Percentiles rank a stretch among this genome's conserved stretches.
These are phyloP conservation scores for Parnassius smintheus DNA, from an alignment of 2,888 invertebrate species.

Conservation along the genomic window DNA sequence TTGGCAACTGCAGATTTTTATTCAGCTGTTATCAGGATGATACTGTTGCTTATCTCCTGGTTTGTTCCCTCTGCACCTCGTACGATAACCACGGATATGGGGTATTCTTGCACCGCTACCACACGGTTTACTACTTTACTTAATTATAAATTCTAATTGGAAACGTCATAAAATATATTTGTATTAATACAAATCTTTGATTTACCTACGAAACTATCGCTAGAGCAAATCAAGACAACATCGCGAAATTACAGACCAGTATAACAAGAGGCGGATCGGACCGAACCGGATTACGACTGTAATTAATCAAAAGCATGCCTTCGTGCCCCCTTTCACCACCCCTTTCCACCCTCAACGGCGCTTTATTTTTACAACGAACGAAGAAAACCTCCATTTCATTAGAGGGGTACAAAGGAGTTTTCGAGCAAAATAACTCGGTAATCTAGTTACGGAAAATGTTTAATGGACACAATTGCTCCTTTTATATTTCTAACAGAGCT, in stretches of 20 bases:
- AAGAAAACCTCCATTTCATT: constrained; percentile 18
- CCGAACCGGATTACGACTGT: constrained; percentile 4
- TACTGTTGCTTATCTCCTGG: no score
- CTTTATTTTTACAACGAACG: constrained; percentile 7
- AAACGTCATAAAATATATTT: no score
- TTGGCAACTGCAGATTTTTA: no score
- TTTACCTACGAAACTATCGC: background rate
- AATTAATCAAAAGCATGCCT: constrained; percentile 13
- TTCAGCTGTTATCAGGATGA: no score
- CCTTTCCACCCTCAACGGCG: constrained; percentile 1
- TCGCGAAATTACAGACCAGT: constrained; percentile 4
- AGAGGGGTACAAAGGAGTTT: constrained; percentile 9
- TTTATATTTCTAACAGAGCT: background rate
- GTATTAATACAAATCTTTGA: no score
- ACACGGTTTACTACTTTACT: no score
- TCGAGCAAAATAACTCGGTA: constrained; percentile 1
- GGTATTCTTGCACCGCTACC: no score
- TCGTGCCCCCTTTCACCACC: background rate
- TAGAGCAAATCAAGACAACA: background rate
- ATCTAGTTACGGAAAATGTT: constrained; percentile 12
- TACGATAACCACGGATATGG: no score
- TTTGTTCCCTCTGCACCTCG: no score
- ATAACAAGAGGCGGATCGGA: constrained; percentile 6
- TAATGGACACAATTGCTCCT: constrained; percentile 1
- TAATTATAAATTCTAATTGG: no score